A percentile compares a stretch with the other conserved stretches of the same genome.
These are phyloP conservation scores for Schlechtendalia chinensis DNA, from an alignment of 1,140 invertebrate species.

Conservation along the genomic window DNA sequence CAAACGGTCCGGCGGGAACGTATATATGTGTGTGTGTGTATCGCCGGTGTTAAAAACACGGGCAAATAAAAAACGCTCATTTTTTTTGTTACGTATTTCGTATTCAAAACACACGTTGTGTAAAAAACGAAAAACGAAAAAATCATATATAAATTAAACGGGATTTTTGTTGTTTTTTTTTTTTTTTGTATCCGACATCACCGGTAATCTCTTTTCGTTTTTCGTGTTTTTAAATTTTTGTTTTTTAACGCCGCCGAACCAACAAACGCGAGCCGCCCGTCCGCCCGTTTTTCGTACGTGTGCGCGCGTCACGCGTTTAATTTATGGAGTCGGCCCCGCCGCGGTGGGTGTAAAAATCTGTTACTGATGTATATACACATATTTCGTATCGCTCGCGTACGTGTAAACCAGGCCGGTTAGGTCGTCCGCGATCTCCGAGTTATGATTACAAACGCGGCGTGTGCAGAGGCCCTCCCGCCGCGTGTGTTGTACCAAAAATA, in stretches of 20 bases:
- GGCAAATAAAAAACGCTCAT: conserved; percentile 30
- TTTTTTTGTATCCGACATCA: conserved; percentile 5
- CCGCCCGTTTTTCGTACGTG: conserved; percentile 32
- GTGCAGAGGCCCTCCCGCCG: not conserved
- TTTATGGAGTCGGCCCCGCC: conserved; percentile 49
- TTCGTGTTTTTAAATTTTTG: not conserved
- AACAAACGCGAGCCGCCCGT: not conserved
- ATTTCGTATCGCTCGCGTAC: not conserved
- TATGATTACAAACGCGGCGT: conserved; percentile 26
- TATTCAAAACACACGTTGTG: conserved; percentile 38
- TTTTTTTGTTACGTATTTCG: conserved; percentile 13
- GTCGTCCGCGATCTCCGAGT: conserved; percentile 7
- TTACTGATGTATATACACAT: conserved; percentile 47
- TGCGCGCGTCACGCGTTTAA: not conserved
- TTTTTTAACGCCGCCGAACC: not conserved
- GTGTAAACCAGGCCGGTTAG: conserved; percentile 4
- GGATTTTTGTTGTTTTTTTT: not conserved
- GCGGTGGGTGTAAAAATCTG: conserved; percentile 48
- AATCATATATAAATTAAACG: conserved; percentile 44
- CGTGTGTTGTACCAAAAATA: not conserved
- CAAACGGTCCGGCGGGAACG: conserved; percentile 41
- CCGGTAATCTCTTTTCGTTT: conserved; percentile 39
- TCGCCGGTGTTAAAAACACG: conserved; percentile 45
- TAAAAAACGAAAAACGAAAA: not conserved
- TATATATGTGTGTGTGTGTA: not conserved